Percentiles rank a stretch among this genome's conserved stretches.
These are phyloP conservation scores for Zaprionus kolodkinae DNA, from an alignment of 1,140 invertebrate species.

Conservation along the genomic window DNA sequence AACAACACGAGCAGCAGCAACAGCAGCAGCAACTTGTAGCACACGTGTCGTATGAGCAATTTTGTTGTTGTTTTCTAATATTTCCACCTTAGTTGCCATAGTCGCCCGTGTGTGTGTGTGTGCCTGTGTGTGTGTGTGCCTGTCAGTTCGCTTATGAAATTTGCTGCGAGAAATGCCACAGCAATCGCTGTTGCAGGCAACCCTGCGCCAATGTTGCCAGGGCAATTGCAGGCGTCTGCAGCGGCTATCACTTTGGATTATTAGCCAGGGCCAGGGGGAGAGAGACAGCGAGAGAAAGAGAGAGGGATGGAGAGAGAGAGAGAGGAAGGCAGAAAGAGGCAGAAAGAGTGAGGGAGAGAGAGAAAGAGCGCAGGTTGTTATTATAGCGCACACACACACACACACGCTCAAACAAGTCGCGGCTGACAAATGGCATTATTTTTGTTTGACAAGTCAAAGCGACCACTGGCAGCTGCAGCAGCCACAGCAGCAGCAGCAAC, in stretches of 20 bases:
- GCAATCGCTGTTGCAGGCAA: neutral
- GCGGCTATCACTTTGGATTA: slow-evolving; percentile 1
- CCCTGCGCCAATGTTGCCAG: neutral
- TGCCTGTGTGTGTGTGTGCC: too few relatives aligned
- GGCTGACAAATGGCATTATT: slow-evolving; percentile 73
- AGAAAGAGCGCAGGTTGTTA: slow-evolving; percentile 7
- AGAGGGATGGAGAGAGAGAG: too few relatives aligned
- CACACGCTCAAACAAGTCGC: slow-evolving; percentile 22
- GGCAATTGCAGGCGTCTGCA: neutral
- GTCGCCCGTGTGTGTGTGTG: too few relatives aligned
- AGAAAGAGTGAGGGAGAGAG: too few relatives aligned
- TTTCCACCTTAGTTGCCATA: neutral
- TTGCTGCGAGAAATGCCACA: neutral
- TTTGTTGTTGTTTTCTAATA: neutral
- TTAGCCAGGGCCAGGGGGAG: neutral
- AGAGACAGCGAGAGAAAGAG: neutral
- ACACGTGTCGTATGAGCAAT: neutral
- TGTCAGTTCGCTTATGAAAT: neutral
- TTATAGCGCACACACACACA: slow-evolving; percentile 2
- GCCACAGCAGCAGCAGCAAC: slow-evolving; percentile 12
- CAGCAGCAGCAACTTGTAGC: neutral
- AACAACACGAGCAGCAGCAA: too few relatives aligned
- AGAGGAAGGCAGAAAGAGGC: too few relatives aligned
- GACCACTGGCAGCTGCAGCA: slow-evolving; percentile 43
- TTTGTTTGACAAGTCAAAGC: slow-evolving; percentile 75